Conservation (phyloP, 2,888 invertebrate species). For the Patella depressa region DNA sequence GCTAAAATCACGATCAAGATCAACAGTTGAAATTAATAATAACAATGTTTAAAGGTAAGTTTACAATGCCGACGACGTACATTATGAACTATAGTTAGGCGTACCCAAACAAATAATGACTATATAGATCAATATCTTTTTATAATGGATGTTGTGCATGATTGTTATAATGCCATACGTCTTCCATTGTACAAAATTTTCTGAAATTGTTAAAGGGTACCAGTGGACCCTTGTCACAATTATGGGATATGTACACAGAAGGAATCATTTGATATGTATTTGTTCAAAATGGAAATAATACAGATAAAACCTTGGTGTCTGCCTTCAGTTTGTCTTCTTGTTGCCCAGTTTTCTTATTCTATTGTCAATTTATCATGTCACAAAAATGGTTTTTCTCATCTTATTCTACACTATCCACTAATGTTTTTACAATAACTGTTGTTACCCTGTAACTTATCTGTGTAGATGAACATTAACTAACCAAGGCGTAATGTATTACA, state of each 20-base stretch:
- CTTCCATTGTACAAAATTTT: background rate
- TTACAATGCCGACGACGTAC: no score
- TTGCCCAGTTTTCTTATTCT: background rate
- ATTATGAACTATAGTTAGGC: background rate
- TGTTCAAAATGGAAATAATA: conserved; percentile 9
- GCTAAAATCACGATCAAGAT: no score
- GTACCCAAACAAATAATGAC: background rate
- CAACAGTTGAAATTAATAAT: no score
- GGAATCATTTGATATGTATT: conserved; percentile 7
- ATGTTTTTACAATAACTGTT: no score
- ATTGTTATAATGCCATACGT: conserved; percentile 3
- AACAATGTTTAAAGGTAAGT: no score
- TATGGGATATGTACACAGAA: conserved; percentile 3
- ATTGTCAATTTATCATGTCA: no score
- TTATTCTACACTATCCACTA: no score
- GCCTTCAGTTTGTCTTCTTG: background rate
- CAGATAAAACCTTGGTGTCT: background rate
- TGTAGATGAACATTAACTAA: no score
- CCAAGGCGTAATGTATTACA: no score
- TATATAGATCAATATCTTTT: background rate
- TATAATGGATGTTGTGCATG: conserved; percentile 9
- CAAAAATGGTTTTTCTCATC: no score
- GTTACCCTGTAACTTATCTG: no score
- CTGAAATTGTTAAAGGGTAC: conserved; percentile 2
- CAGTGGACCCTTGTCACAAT: conserved; percentile 10